A percentile compares a stretch with the other conserved stretches of the same genome.
Evolutionary conservation across 2,888 invertebrate species (phyloP).

Genomic region (Nemapogon koenigi): DNA sequence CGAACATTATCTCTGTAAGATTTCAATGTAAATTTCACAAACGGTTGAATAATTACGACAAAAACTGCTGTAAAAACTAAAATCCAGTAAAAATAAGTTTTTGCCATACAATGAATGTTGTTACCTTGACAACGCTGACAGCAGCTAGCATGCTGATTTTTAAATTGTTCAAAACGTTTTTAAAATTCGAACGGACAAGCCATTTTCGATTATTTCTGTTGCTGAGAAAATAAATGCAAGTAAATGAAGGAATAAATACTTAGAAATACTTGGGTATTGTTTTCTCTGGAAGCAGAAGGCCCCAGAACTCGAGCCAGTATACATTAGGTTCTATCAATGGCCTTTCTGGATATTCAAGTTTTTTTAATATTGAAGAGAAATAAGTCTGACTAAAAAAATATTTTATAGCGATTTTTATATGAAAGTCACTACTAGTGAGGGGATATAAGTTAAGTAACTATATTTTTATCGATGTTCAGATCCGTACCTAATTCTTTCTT

Average conservation of each 20-base stretch:
- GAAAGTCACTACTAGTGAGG: too few species aligned
- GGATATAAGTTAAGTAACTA: too few species aligned
- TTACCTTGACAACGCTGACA: conserved; percentile 38
- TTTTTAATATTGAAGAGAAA: too few species aligned
- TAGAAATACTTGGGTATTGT: conserved; percentile 26
- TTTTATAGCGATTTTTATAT: too few species aligned
- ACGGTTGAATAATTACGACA: conserved; percentile 35
- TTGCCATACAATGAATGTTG: conserved; percentile 38
- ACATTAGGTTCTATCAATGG: conserved; percentile 48
- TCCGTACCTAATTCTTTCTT: too few species aligned
- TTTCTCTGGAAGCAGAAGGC: conserved; percentile 36
- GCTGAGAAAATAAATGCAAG: conserved; percentile 34
- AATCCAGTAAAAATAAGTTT: conserved; percentile 39
- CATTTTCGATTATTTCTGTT: conserved; percentile 41
- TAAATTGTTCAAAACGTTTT: conserved; percentile 37
- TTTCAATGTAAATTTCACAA: conserved; percentile 28
- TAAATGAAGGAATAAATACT: conserved; percentile 35
- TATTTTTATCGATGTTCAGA: too few species aligned
- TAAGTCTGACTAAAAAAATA: too few species aligned
- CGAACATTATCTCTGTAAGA: conserved; percentile 31
- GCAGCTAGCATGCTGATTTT: conserved; percentile 47
- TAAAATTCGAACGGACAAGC: conserved; percentile 40
- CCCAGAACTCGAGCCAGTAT: conserved; percentile 43
- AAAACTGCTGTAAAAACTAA: conserved; percentile 42
- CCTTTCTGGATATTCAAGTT: conserved; percentile 32